Conservation (phyloP, 2,888 invertebrate species). For the Clanis bilineata region DNA sequence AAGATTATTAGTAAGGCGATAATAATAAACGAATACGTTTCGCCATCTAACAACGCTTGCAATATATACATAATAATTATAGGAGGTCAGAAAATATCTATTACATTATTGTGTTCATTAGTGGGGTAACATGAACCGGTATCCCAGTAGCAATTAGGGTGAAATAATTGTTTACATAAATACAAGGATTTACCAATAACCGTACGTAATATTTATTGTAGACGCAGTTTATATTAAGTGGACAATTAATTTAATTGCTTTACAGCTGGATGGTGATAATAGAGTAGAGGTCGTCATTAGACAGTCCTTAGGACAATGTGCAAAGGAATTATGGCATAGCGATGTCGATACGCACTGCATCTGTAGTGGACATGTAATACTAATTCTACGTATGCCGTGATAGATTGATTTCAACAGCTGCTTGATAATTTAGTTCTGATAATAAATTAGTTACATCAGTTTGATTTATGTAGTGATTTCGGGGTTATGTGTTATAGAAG, state of each 20-base stretch:
- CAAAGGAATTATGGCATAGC: constrained; percentile 4
- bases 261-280: constrained; percentile 52
- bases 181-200: constrained; percentile 64
- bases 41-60: constrained; percentile 22
- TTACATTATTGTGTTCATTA: constrained; percentile 78
- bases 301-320: constrained; percentile 18
- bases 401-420: constrained; percentile 14
- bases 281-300: constrained; percentile 55
- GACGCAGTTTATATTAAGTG: constrained; percentile 63
- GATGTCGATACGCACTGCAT: neutral
- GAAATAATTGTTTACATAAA: constrained; percentile 76
- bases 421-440: neutral
- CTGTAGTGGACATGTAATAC: neutral
- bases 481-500: neutral
- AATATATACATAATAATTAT: constrained; percentile 52
- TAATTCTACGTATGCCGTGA: constrained; percentile 19
- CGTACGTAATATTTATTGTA: constrained; percentile 61
- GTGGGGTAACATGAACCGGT: constrained; percentile 60
- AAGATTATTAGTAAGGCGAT: neutral
- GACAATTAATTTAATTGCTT: constrained; percentile 72
- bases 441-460: neutral
- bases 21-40: neutral
- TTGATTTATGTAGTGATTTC: neutral
- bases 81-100: constrained; percentile 75
- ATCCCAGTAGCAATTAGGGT: constrained; percentile 68